phyloP scores from a whole-genome alignment of 92 coral and sea anemone genomes.

The Heliopora coerulea region DNA sequence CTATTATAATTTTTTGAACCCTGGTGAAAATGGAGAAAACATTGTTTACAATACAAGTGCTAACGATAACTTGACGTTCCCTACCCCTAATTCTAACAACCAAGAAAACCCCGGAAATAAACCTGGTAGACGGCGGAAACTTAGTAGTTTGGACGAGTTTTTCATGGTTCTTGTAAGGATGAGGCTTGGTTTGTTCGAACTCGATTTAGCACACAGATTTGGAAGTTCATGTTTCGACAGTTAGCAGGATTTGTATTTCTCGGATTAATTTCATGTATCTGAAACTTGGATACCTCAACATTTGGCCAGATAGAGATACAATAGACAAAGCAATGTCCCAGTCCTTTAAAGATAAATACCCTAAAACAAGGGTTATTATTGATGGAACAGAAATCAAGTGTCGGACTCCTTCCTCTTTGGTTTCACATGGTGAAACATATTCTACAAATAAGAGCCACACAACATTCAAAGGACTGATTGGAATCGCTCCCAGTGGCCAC shows the following conservation, averaged over 20 bases:
- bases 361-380: conserved; percentile 42
- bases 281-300: conserved; percentile 36
- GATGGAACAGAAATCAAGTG: conserved; percentile 53
- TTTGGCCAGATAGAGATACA: conserved; percentile 50
- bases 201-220: conserved; percentile 50
- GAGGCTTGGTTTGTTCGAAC: conserved; percentile 37
- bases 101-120: too few species aligned
- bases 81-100: too few species aligned
- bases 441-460: conserved; percentile 30
- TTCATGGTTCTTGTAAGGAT: conserved; percentile 41
- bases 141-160: too few species aligned
- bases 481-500: conserved; percentile 40
- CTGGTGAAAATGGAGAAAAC: too few species aligned
- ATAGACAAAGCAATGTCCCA: conserved; percentile 46
- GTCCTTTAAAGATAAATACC: conserved; percentile 23
- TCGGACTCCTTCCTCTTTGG: conserved; percentile 50
- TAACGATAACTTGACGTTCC: too few species aligned
- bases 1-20: too few species aligned
- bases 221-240: conserved; percentile 35
- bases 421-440: conserved; percentile 48
- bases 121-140: too few species aligned
- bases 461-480: conserved; percentile 34
- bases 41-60: too few species aligned
- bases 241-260: conserved; percentile 38
- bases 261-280: conserved; percentile 53